Base-by-base conservation (phyloP, 2,113 vertebrate species). In the Dermatemys mawii region DNA sequence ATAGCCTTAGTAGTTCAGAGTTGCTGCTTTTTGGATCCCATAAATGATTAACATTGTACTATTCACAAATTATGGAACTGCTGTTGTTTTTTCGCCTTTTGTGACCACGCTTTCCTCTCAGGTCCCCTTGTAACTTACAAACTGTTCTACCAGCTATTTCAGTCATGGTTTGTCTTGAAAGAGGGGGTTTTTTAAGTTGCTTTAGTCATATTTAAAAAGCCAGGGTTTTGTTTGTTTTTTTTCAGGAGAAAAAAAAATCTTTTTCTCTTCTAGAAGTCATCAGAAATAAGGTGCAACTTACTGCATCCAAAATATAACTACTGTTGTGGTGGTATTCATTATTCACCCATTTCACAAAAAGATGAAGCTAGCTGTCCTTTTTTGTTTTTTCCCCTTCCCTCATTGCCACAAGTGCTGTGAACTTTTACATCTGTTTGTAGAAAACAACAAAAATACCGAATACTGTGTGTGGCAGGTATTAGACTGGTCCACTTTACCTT, bases 371-470 rank as follows among this genome's bases (percentile, higher is more conserved):
- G 54, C 48, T 38, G 38, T 9, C n/a, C 12, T 11, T 41, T 83
- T 57, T 29, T 21, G 49, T 63, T 5, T 38, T 78, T 49, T 19
- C 86, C 19, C 2, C 17, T n/a, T 17, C 29, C 63, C 35, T 93
- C 92, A 81, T 97, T 97, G 89, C 95, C 92, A 93, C 83, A 11
- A 92, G 90, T 96, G 90, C 94, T 95, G 67, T 92, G 88, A 94
- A 89, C 88, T 81, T 94, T 84, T 78, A 80, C 73, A 84, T 91
- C 92, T 96, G 44, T 96, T 95, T 78, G 90, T 93, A 93, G 53
- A 21, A 85, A 81, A 90, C 53, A 87, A 84, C 50, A 84, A 80
- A 63, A 87, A 94, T 92, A 96, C 90, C 94, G 50, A 81, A 86
- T 95, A 93, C 94, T 93, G 93, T 93, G 91, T 92, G 84, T 88